phyloP scores from a whole-genome alignment of 2,113 vertebrate species.

The Varanus komodoensis region DNA sequence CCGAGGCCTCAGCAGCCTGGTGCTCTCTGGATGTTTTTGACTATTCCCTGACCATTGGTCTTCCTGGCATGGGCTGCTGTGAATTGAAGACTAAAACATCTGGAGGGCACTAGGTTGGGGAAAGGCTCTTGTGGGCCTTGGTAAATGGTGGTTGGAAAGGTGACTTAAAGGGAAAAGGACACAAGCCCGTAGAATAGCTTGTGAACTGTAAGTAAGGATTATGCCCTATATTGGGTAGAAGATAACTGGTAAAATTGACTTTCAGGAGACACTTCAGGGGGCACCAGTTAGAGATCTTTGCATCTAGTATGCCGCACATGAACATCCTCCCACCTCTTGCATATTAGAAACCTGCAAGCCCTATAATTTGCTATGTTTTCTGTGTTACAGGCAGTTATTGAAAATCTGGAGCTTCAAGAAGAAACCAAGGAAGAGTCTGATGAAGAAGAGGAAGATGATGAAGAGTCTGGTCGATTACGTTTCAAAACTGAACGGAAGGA shows the following conservation, averaged over 20 bases:
- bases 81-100: no score
- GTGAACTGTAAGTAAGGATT: background rate
- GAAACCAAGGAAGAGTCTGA: constrained; percentile 86
- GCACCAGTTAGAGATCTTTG: background rate
- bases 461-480: constrained; percentile 90
- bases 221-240: background rate
- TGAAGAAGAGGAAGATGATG: constrained; percentile 93
- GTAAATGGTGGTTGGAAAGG: background rate
- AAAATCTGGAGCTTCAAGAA: constrained; percentile 80
- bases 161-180: no score
- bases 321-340: background rate
- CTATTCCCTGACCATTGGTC: no score
- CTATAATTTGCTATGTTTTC: background rate
- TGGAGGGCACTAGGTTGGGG: no score
- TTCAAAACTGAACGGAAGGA: constrained; percentile 98
- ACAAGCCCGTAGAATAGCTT: background rate
- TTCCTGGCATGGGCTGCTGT: no score
- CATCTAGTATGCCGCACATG: background rate
- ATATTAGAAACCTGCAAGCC: background rate
- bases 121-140: background rate
- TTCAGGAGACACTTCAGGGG: background rate
- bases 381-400: constrained; percentile 80
- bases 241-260: background rate
- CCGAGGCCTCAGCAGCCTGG: no score
- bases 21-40: no score